A percentile compares a stretch with the other conserved stretches of the same genome.
These are phyloP conservation scores for Rhincodon typus DNA, from an alignment of 2,797 vertebrate genomes.

Conservation along the genomic window DNA sequence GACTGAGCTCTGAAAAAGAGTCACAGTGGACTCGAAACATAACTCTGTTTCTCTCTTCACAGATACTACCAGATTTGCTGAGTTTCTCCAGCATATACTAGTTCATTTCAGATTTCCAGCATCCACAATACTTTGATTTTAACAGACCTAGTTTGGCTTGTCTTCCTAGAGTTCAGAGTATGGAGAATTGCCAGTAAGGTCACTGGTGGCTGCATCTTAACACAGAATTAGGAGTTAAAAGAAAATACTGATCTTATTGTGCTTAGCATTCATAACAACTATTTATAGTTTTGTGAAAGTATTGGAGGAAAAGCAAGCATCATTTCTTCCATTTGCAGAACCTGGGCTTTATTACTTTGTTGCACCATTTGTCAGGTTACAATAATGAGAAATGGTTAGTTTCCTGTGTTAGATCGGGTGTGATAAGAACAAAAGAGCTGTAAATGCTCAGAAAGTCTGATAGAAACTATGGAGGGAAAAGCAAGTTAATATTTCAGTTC, in stretches of 20 bases:
- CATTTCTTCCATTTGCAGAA: background rate
- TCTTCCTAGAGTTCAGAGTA: background rate
- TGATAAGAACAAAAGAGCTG: background rate
- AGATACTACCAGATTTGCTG: too few relatives aligned
- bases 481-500: background rate
- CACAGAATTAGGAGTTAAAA: background rate
- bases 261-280: background rate
- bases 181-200: conserved; percentile 1
- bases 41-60: too few relatives aligned
- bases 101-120: too few relatives aligned
- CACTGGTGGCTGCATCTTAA: background rate
- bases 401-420: background rate
- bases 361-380: background rate
- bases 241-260: background rate
- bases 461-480: background rate
- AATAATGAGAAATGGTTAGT: background rate
- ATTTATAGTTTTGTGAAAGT: background rate
- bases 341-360: background rate
- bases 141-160: background rate
- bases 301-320: background rate
- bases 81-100: too few relatives aligned
- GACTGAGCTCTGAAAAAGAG: too few relatives aligned
- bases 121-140: too few relatives aligned
- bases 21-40: too few relatives aligned
- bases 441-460: background rate